phyloP scores from a whole-genome alignment of 2,888 invertebrate species.

The Eurytoma californica region DNA sequence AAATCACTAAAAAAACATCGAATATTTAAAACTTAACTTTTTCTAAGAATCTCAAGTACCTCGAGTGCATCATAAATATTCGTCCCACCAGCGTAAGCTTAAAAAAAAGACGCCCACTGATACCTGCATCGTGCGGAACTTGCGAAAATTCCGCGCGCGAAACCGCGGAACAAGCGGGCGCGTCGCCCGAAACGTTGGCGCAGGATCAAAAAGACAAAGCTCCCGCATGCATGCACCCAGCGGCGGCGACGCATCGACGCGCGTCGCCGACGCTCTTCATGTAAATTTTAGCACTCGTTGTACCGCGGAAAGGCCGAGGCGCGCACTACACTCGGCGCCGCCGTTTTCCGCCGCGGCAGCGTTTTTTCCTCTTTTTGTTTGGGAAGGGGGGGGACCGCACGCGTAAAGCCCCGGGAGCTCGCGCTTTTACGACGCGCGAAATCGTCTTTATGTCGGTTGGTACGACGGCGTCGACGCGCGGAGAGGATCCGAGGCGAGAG shows the following conservation, averaged over 20 bases:
- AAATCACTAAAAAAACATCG: too few relatives aligned
- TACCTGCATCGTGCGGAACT: background rate
- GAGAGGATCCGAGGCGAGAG: background rate
- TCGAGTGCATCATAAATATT: too few relatives aligned
- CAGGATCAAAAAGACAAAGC: background rate
- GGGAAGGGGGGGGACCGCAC: too few relatives aligned
- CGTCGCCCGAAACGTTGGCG: background rate
- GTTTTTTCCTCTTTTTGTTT: background rate
- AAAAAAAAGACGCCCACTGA: background rate
- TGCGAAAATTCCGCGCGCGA: background rate
- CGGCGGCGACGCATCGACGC: background rate
- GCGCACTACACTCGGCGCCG: background rate
- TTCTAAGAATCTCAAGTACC: too few relatives aligned
- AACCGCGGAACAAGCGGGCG: background rate
- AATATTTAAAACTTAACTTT: too few relatives aligned
- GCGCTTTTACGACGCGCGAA: slow-evolving; percentile 44
- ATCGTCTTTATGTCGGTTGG: slow-evolving; percentile 49
- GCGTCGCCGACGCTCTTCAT: slow-evolving; percentile 4
- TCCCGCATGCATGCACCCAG: background rate
- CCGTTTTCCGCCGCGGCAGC: background rate
- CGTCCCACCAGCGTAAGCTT: too few relatives aligned
- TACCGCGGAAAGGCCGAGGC: background rate
- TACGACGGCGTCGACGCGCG: slow-evolving; percentile 21
- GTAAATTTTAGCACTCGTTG: slow-evolving; percentile 28
- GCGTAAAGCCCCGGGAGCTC: too few relatives aligned